phyloP scores from a whole-genome alignment of 2,113 vertebrate species.

The Corythornis cristatus region DNA sequence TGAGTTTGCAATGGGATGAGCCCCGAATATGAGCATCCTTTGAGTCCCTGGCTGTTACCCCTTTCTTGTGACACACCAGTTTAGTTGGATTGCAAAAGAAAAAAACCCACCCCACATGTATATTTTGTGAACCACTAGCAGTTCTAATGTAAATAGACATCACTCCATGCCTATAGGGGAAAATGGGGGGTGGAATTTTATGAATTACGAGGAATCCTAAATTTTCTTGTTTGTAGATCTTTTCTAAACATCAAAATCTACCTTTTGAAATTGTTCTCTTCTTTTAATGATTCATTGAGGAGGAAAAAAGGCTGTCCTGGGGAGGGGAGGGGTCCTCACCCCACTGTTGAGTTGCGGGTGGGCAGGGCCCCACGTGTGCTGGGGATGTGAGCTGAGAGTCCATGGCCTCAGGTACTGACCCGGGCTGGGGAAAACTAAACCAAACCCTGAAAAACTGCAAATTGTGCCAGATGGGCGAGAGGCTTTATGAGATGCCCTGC shows the following conservation, averaged over 20 bases:
- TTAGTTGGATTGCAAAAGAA: background rate
- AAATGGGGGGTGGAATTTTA: background rate
- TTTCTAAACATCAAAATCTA: background rate
- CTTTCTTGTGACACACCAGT: background rate
- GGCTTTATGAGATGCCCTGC: background rate
- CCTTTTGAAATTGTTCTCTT: background rate
- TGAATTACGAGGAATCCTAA: background rate
- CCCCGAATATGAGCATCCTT: background rate
- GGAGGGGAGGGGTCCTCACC: background rate
- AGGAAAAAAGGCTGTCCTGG: background rate
- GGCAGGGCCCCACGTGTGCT: background rate
- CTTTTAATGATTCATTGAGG: background rate
- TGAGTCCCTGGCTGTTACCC: background rate
- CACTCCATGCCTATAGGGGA: background rate
- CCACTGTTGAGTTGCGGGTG: background rate
- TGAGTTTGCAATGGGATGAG: background rate
- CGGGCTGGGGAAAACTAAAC: conserved; percentile 10
- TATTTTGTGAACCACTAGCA: background rate
- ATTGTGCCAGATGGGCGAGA: conserved; percentile 32
- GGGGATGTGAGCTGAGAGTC: background rate
- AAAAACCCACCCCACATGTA: background rate
- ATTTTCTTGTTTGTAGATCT: conserved; percentile 10
- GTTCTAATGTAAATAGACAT: background rate
- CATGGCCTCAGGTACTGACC: background rate
- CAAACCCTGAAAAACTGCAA: conserved; percentile 48